Conservation (phyloP, 2,888 invertebrate species). For the Gymnocheta viridis region DNA sequence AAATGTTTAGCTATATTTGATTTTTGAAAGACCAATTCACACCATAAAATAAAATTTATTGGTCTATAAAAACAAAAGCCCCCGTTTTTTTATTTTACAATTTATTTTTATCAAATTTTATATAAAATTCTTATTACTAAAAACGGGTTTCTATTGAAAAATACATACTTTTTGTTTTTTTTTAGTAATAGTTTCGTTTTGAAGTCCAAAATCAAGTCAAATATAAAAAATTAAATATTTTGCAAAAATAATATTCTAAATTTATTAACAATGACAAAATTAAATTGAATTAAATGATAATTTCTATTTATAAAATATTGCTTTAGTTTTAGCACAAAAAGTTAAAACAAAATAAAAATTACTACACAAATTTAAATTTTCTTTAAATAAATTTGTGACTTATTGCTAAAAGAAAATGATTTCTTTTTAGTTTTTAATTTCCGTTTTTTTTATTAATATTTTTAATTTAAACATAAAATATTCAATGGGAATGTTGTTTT, state of each 20-base stretch:
- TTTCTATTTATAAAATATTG: background rate
- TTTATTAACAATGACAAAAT: slow-evolving; percentile 2
- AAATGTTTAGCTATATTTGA: too few relatives aligned
- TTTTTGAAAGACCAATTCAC: too few relatives aligned
- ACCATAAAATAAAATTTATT: background rate
- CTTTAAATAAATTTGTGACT: slow-evolving; percentile 52
- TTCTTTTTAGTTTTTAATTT: slow-evolving; percentile 20
- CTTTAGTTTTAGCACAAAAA: slow-evolving; percentile 6
- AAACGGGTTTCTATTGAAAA: slow-evolving; percentile 54
- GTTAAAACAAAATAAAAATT: slow-evolving; percentile 10
- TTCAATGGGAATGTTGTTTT: slow-evolving; percentile 73
- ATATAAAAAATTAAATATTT: slow-evolving; percentile 21
- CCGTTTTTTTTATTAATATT: slow-evolving; percentile 29
- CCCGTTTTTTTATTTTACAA: slow-evolving; percentile 52
- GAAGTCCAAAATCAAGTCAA: background rate
- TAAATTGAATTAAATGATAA: slow-evolving; percentile 17
- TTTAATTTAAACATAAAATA: slow-evolving; percentile 69
- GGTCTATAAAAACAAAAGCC: background rate
- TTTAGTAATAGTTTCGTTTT: background rate
- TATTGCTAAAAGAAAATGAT: slow-evolving; percentile 29
- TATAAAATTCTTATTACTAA: slow-evolving; percentile 56
- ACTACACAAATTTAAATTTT: slow-evolving; percentile 16
- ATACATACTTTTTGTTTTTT: slow-evolving; percentile 1
- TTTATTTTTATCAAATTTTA: slow-evolving; percentile 64
- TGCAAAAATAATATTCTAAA: slow-evolving; percentile 6